phyloP scores from a whole-genome alignment of 2,797 vertebrate genomes.

The Enteromius argenteus region DNA sequence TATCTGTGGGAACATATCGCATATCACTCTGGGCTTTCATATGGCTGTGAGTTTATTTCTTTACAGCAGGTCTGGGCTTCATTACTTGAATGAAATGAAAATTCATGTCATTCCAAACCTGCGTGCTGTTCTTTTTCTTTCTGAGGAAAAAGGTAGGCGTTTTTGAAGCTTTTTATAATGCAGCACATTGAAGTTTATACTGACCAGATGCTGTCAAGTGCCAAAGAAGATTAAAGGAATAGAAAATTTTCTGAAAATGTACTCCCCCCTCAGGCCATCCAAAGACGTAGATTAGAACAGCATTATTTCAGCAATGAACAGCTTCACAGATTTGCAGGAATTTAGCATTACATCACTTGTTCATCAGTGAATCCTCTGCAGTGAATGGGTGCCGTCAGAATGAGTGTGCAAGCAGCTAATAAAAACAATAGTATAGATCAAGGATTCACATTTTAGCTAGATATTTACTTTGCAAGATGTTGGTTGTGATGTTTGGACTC shows the following conservation, averaged over 20 bases:
- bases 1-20: conserved; percentile 19
- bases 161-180: not conserved
- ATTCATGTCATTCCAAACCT: not conserved
- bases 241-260: not conserved
- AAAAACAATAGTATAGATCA: not conserved
- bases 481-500: not conserved
- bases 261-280: not conserved
- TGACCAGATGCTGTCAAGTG: not conserved
- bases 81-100: conserved; percentile 3
- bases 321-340: not conserved
- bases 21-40: conserved; percentile 3
- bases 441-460: not conserved
- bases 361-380: not conserved
- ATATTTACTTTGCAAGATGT: not conserved
- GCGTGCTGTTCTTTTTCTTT: not conserved
- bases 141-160: not conserved
- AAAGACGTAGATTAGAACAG: not conserved
- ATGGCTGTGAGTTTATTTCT: conserved; percentile 9
- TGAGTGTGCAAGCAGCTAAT: not conserved
- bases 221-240: not conserved
- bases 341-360: not conserved
- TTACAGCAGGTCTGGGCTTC: not conserved
- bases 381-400: not conserved
- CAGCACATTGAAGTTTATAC: not conserved
- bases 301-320: not conserved